A percentile compares a stretch with the other conserved stretches of the same genome.
These are phyloP conservation scores for Mustelus asterias DNA, from an alignment of 2,113 vertebrate species.

Conservation along the genomic window DNA sequence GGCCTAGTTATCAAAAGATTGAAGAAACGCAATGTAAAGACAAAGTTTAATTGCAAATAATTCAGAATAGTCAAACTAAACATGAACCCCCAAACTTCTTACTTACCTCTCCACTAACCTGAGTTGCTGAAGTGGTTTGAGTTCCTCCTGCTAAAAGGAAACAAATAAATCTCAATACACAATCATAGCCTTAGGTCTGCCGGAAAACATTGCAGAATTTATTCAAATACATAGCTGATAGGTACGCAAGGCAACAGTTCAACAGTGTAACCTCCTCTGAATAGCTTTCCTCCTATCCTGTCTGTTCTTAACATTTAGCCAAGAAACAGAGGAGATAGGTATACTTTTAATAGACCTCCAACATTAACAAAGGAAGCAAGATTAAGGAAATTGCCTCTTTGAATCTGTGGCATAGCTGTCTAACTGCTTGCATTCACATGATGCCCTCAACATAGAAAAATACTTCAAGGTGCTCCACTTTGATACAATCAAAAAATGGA, in stretches of 20 bases:
- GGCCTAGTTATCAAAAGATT: slow-evolving; percentile 56
- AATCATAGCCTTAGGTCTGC: background rate
- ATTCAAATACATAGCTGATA: background rate
- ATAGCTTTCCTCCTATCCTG: background rate
- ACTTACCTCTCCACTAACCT: slow-evolving; percentile 15
- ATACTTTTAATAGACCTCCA: background rate
- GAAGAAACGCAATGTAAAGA: background rate
- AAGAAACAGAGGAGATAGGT: background rate
- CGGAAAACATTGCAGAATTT: background rate
- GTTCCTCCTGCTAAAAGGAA: slow-evolving; percentile 23
- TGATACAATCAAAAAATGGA: background rate
- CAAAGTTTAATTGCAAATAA: background rate
- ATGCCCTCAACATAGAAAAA: background rate
- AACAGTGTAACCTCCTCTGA: background rate
- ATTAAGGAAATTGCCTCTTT: background rate
- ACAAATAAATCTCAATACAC: background rate
- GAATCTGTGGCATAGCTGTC: background rate
- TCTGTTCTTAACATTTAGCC: background rate
- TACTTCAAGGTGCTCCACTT: background rate
- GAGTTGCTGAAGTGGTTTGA: slow-evolving; percentile 22
- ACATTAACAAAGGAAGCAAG: background rate
- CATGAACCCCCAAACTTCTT: background rate
- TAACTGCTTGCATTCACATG: background rate
- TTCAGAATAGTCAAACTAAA: slow-evolving; percentile 1
- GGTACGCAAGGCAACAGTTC: background rate